A percentile compares a stretch with the other conserved stretches of the same genome.
Conservation (phyloP, 1,140 invertebrate genomes). For the Sitophilus oryzae region DNA sequence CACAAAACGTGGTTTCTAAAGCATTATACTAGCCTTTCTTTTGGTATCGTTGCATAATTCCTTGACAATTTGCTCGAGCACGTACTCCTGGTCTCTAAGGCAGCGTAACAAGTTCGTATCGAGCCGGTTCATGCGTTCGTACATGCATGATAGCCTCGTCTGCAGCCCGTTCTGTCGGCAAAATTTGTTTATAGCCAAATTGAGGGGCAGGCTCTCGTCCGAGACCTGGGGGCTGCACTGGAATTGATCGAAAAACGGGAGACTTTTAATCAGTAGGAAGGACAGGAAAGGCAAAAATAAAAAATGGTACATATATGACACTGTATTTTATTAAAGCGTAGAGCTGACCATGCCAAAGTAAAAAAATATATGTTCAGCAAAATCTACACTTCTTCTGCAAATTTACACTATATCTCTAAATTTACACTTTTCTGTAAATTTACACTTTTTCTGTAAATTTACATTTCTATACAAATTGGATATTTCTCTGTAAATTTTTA, state of each 20-base stretch:
- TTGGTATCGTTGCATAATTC: constrained; percentile 21
- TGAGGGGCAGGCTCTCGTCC: constrained; percentile 30
- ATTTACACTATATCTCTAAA: no score
- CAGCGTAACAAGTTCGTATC: constrained; percentile 21
- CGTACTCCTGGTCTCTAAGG: constrained; percentile 26
- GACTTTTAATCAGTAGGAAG: background rate
- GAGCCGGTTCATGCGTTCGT: constrained; percentile 30
- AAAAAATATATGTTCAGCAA: no score
- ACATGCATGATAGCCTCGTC: constrained; percentile 27
- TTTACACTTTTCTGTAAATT: no score
- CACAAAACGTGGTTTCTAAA: no score
- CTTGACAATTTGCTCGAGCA: constrained; percentile 27
- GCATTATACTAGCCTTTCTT: constrained; percentile 4
- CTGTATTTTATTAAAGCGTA: no score
- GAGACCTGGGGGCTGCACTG: constrained; percentile 27
- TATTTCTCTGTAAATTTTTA: no score
- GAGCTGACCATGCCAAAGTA: no score
- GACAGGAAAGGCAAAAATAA: background rate
- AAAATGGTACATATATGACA: no score
- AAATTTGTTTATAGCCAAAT: constrained; percentile 32
- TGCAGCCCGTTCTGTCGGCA: constrained; percentile 29
- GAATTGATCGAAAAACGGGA: constrained; percentile 19
- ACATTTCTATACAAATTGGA: no score
- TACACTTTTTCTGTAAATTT: no score
- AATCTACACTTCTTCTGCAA: no score